These are phyloP conservation scores for Phrynosoma platyrhinos DNA, from an alignment of 2,113 vertebrate species.

Conservation along the genomic window DNA sequence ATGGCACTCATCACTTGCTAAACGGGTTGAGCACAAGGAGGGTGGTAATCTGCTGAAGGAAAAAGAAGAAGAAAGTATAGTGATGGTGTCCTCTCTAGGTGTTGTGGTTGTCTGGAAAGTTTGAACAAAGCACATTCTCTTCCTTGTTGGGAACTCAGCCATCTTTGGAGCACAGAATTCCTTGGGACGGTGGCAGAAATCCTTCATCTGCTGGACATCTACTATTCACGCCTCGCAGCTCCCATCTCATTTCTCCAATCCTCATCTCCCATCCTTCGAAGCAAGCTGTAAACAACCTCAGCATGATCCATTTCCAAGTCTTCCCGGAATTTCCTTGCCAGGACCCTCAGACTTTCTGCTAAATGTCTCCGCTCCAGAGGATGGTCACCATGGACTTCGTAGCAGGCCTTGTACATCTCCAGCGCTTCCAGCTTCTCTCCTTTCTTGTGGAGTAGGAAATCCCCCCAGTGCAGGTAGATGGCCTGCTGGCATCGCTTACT, in stretches of 20 bases:
- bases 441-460: constrained; percentile 16
- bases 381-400: neutral
- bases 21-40: no score
- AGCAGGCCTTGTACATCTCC: constrained; percentile 20
- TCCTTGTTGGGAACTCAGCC: no score
- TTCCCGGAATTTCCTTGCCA: neutral
- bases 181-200: neutral
- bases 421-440: neutral
- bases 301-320: neutral
- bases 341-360: fast-evolving
- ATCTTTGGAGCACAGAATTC: neutral
- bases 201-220: neutral
- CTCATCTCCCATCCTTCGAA: neutral
- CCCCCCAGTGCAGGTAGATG: constrained; percentile 13
- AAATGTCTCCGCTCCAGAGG: neutral
- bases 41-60: no score
- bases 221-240: no score
- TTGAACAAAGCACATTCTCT: no score
- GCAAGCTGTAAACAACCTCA: neutral
- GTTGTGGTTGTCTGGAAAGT: no score
- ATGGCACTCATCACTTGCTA: no score
- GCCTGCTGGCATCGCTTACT: constrained; percentile 21
- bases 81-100: no score
- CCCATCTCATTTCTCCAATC: no score
- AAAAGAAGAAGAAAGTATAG: no score